Evolutionary conservation across 2,888 invertebrate genomes (phyloP).

Genomic region (Melieria omissa): DNA sequence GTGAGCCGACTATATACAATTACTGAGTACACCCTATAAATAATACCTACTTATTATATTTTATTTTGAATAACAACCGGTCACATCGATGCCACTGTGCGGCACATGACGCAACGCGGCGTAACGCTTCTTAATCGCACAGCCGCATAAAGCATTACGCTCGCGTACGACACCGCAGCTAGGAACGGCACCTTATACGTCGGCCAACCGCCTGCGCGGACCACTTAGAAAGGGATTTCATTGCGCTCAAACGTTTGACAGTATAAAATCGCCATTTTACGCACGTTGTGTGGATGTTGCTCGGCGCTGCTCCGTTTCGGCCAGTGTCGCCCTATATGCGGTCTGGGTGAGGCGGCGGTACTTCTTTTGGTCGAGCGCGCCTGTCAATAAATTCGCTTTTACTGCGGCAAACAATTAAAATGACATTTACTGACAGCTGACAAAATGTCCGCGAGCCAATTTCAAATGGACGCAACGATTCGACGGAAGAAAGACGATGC

Average conservation of each 20-base stretch:
- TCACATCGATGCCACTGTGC: neutral
- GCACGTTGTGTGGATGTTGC: neutral
- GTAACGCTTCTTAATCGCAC: conserved; percentile 6
- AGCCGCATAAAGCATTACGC: conserved; percentile 2
- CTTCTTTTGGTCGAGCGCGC: conserved; percentile 19
- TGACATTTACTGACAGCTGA: conserved; percentile 48
- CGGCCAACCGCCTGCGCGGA: neutral
- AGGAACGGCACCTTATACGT: conserved; percentile 5
- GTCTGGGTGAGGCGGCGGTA: neutral
- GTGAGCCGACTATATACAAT: no score
- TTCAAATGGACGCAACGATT: conserved; percentile 15
- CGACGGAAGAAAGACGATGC: neutral
- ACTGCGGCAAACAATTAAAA: conserved; percentile 46
- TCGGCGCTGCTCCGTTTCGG: neutral
- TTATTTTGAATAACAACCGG: neutral
- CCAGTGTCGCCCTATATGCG: no score
- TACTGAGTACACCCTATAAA: neutral
- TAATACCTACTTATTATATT: neutral
- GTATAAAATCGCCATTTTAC: conserved; percentile 3
- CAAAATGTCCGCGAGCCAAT: conserved; percentile 41
- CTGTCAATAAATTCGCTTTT: conserved; percentile 43
- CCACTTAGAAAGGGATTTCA: conserved; percentile 8
- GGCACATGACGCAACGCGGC: neutral
- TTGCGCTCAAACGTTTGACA: conserved; percentile 1
- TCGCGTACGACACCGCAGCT: neutral